phyloP scores from a whole-genome alignment of 1,140 invertebrate species.

The Ericerus pela region DNA sequence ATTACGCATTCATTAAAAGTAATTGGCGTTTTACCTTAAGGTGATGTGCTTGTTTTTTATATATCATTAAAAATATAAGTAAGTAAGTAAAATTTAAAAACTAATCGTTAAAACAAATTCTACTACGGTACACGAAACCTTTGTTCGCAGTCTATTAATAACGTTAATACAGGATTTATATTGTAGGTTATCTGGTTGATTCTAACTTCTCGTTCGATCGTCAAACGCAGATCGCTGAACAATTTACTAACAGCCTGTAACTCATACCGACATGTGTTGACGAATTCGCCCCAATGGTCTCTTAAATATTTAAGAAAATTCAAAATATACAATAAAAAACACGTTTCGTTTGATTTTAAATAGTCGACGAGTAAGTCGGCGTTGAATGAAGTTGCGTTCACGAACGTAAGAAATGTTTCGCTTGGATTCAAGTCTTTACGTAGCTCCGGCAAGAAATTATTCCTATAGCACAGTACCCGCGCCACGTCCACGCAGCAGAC shows the following conservation, averaged over 20 bases:
- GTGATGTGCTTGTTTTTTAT: too few relatives aligned
- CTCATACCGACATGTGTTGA: conserved; percentile 56
- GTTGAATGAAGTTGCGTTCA: conserved; percentile 66
- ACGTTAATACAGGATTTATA: conserved; percentile 67
- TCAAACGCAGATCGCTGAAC: conserved; percentile 57
- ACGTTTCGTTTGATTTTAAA: conserved; percentile 79
- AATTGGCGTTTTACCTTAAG: too few relatives aligned
- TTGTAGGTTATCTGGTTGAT: conserved; percentile 77
- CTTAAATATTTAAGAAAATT: conserved; percentile 71
- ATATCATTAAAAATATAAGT: too few relatives aligned
- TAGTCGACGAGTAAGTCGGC: conserved; percentile 69
- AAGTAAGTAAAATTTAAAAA: too few relatives aligned
- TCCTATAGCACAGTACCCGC: conserved; percentile 62
- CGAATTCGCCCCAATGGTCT: conserved; percentile 68
- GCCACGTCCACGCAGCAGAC: conserved; percentile 77
- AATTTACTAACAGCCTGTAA: conserved; percentile 70
- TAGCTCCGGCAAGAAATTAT: conserved; percentile 57
- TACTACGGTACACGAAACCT: too few relatives aligned
- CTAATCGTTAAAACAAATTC: too few relatives aligned
- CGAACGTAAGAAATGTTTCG: conserved; percentile 66
- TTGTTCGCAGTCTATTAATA: conserved; percentile 72
- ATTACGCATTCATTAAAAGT: too few relatives aligned
- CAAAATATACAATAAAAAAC: conserved; percentile 71
- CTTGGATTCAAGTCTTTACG: conserved; percentile 66
- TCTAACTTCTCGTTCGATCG: conserved; percentile 65